Evolutionary conservation across 2,888 invertebrate species (phyloP).

Genomic region (Cinara cedri): DNA sequence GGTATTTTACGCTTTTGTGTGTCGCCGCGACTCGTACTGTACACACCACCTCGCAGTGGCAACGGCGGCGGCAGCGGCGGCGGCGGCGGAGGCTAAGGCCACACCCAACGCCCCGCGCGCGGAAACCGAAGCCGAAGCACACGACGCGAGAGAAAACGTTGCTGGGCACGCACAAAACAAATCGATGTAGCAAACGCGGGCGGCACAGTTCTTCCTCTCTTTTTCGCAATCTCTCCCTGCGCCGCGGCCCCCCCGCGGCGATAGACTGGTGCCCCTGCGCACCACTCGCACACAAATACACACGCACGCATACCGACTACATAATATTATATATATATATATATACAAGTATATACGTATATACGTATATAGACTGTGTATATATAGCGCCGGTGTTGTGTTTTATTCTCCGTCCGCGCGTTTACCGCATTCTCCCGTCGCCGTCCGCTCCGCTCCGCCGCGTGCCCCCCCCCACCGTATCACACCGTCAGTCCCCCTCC

Average conservation of each 20-base stretch:
- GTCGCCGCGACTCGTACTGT: slow-evolving; percentile 10
- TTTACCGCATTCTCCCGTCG: slow-evolving; percentile 10
- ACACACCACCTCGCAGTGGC: slow-evolving; percentile 2
- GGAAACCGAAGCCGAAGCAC: slow-evolving; percentile 37
- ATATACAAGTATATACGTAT: no score
- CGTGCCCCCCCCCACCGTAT: neutral
- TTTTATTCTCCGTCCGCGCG: slow-evolving; percentile 39
- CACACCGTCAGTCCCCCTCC: no score
- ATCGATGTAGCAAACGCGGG: slow-evolving; percentile 56
- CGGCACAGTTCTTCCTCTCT: slow-evolving; percentile 34
- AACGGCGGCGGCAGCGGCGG: neutral
- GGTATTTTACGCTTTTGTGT: slow-evolving; percentile 37
- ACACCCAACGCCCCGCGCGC: slow-evolving; percentile 53
- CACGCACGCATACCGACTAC: neutral
- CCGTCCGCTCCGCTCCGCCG: neutral
- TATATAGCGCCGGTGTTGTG: neutral
- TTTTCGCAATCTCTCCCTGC: slow-evolving; percentile 40
- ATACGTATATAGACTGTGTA: no score
- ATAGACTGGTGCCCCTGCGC: neutral
- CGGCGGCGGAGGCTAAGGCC: slow-evolving; percentile 29
- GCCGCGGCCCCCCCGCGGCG: neutral
- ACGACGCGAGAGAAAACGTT: slow-evolving; percentile 27
- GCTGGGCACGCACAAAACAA: slow-evolving; percentile 51
- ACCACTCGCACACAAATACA: neutral
- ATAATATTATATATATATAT: no score